These are phyloP conservation scores for Drosophila guanche DNA, from an alignment of 1,140 invertebrate species.

Conservation along the genomic window DNA sequence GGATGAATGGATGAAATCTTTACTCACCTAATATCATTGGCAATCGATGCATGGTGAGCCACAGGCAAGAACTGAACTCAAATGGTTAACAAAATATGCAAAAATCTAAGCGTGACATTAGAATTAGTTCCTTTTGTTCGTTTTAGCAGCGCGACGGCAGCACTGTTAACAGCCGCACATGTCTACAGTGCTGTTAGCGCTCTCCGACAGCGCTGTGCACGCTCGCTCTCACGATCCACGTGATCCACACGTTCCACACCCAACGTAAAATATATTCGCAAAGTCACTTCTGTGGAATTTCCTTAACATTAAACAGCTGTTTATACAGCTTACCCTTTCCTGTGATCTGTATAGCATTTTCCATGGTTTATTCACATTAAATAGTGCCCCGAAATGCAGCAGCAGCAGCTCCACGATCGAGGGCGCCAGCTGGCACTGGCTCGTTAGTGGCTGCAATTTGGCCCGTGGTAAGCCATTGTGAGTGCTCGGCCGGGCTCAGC, in stretches of 20 bases:
- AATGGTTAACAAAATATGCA: no score
- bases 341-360: neutral
- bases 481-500: constrained; percentile 22
- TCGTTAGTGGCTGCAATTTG: constrained; percentile 42
- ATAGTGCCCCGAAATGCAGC: neutral
- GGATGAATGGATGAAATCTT: no score
- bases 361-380: neutral
- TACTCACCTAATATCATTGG: no score
- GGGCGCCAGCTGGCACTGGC: constrained; percentile 6
- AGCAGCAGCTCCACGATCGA: constrained; percentile 12
- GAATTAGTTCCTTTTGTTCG: neutral
- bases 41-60: neutral
- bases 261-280: no score
- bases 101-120: neutral
- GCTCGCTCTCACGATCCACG: no score
- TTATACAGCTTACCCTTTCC: no score
- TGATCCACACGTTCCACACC: no score
- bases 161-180: no score
- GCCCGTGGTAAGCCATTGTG: constrained; percentile 22
- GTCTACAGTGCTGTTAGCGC: no score
- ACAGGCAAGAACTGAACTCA: neutral
- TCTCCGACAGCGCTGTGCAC: no score
- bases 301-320: no score
- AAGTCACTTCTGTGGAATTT: neutral
- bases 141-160: no score